A percentile compares a stretch with the other conserved stretches of the same genome.
Conservation (phyloP, 2,888 invertebrate genomes). For the Acleris cristana region DNA sequence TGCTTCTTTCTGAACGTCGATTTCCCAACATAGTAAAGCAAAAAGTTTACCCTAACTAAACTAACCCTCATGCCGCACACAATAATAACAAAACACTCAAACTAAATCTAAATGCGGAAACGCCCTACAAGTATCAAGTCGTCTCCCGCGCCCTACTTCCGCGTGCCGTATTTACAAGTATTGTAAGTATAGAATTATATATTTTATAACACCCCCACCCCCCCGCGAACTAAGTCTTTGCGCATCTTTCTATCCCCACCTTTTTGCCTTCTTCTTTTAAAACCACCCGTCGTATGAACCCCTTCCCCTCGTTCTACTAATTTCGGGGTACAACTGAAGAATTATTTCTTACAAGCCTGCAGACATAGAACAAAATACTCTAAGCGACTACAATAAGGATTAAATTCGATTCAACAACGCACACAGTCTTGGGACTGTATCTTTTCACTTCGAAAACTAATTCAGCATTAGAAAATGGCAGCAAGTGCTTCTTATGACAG, state of each 20-base stretch:
- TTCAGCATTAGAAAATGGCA: slow-evolving; percentile 81
- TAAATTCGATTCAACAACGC: slow-evolving; percentile 49
- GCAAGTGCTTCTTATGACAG: slow-evolving; percentile 60
- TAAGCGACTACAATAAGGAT: slow-evolving; percentile 51
- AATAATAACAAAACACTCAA: not conserved
- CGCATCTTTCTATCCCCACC: slow-evolving; percentile 84
- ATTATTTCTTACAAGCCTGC: slow-evolving; percentile 77
- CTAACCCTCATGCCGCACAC: too few relatives aligned
- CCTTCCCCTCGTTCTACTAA: slow-evolving; percentile 84
- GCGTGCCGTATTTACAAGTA: slow-evolving; percentile 84
- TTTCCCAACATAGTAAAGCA: too few relatives aligned
- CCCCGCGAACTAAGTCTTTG: slow-evolving; percentile 83
- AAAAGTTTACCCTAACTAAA: too few relatives aligned
- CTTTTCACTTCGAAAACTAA: slow-evolving; percentile 84
- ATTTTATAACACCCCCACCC: slow-evolving; percentile 79
- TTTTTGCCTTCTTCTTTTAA: slow-evolving; percentile 84
- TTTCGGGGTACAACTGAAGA: slow-evolving; percentile 84
- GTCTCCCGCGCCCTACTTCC: slow-evolving; percentile 64
- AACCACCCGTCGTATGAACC: slow-evolving; percentile 83
- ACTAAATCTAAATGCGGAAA: slow-evolving; percentile 12
- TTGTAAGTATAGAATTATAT: slow-evolving; percentile 85
- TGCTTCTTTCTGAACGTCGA: too few relatives aligned
- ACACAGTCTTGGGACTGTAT: slow-evolving; percentile 82
- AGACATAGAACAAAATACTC: slow-evolving; percentile 57
- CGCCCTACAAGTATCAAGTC: slow-evolving; percentile 58